These are phyloP conservation scores for Anhinga anhinga DNA, from an alignment of 2,113 vertebrate species.

Conservation along the genomic window DNA sequence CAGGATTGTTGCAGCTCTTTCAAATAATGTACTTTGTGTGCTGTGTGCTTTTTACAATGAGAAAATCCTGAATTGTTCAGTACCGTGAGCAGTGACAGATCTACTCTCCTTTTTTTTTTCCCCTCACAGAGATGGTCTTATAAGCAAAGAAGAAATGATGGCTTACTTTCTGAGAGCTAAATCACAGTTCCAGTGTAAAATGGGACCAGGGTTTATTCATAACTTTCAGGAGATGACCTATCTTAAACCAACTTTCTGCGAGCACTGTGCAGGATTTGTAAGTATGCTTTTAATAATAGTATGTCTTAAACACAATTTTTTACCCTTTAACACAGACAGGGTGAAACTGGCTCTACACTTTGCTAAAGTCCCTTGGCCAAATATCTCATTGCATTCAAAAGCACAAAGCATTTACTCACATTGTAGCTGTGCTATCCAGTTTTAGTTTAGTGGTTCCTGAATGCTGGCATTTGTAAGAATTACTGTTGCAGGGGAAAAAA, in stretches of 20 bases:
- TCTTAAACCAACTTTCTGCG: slow-evolving; percentile 96
- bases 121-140: slow-evolving; percentile 86
- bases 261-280: slow-evolving; percentile 98
- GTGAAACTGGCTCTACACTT: not conserved
- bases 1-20: not conserved
- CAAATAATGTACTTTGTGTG: not conserved
- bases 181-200: slow-evolving; percentile 93
- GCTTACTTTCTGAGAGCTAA: slow-evolving; percentile 96
- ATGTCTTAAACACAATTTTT: not conserved
- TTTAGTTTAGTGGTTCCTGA: not conserved
- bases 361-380: not conserved
- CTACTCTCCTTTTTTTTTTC: not conserved
- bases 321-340: not conserved
- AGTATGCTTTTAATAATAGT: slow-evolving; percentile 66
- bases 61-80: not conserved
- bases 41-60: not conserved
- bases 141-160: slow-evolving; percentile 99
- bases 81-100: not conserved
- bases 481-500: not conserved
- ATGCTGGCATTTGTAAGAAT: not conserved
- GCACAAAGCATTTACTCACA: not conserved
- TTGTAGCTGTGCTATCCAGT: not conserved
- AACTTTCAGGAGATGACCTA: slow-evolving; percentile 98
- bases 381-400: not conserved
- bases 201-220: slow-evolving; percentile 96